Percentiles rank a stretch among this genome's conserved stretches.
Evolutionary conservation across 2,113 vertebrate species (phyloP).

Genomic region (Plecotus auritus): DNA sequence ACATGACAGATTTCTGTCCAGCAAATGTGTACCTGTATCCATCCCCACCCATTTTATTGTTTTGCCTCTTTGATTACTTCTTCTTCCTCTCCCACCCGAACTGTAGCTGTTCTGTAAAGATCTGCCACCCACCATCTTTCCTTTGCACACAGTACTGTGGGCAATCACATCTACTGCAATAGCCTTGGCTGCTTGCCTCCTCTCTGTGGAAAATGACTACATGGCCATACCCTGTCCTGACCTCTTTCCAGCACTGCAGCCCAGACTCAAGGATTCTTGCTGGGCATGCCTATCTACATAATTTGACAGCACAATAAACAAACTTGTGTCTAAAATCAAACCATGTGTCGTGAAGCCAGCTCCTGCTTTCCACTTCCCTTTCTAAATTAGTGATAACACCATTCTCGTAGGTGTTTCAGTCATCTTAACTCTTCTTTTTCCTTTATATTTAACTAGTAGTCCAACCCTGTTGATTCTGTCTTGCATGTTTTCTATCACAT

Average conservation of each 20-base stretch:
- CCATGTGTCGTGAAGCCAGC: neutral
- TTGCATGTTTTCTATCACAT: neutral
- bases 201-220: neutral
- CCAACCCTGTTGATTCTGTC: neutral
- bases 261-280: neutral
- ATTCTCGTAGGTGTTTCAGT: neutral
- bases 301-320: neutral
- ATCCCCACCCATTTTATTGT: neutral
- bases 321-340: constrained; percentile 4
- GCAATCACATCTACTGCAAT: neutral
- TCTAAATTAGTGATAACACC: neutral
- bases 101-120: neutral
- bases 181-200: neutral
- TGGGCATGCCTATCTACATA: neutral
- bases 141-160: neutral
- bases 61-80: neutral
- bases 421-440: neutral
- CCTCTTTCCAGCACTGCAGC: neutral
- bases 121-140: neutral
- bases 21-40: neutral
- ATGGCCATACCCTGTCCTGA: neutral
- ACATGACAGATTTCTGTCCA: neutral
- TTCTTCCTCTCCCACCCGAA: constrained; percentile 13
- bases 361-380: neutral
- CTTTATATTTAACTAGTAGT: neutral